A percentile compares a stretch with the other conserved stretches of the same genome.
These are phyloP conservation scores for Halcyon smyrnensis DNA, from an alignment of 2,797 vertebrate genomes.

Conservation along the genomic window DNA sequence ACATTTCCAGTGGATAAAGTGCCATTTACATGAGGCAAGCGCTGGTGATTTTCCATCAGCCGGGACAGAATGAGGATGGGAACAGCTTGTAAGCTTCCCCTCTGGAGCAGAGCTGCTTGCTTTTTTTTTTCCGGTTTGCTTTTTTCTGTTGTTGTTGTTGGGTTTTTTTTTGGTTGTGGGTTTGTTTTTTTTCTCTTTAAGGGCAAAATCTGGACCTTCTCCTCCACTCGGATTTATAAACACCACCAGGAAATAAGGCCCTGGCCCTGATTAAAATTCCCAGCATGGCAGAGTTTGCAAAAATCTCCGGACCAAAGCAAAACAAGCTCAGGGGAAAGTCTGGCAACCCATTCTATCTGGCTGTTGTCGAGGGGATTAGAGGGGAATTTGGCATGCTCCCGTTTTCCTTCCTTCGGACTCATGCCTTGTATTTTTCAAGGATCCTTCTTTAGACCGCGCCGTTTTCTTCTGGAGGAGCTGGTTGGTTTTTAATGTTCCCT, in stretches of 20 bases:
- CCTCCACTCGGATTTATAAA: conserved; percentile 11
- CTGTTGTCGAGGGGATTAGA: conserved; percentile 62
- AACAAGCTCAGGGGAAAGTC: conserved; percentile 42
- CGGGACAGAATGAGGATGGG: conserved; percentile 35
- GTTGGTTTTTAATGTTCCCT: conserved; percentile 56
- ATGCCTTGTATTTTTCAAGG: conserved; percentile 52
- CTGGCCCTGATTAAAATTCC: conserved; percentile 55
- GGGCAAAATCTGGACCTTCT: conserved; percentile 35
- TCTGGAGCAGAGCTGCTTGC: background rate
- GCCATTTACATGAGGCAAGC: conserved; percentile 70
- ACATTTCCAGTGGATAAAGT: conserved; percentile 73
- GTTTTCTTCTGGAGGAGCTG: conserved; percentile 34
- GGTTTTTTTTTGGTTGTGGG: background rate
- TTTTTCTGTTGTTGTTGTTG: background rate
- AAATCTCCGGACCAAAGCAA: conserved; percentile 49
- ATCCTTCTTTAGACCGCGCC: conserved; percentile 4
- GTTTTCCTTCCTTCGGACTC: conserved; percentile 32
- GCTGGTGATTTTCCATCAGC: conserved; percentile 65
- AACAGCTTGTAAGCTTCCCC: conserved; percentile 34
- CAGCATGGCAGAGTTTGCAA: conserved; percentile 32
- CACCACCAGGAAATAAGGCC: background rate
- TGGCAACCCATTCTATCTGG: conserved; percentile 28
- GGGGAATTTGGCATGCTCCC: conserved; percentile 58
- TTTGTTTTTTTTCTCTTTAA: background rate
- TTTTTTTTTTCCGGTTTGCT: background rate